Conservation (phyloP, 2,113 vertebrate species). For the Paracanthobrama guichenoti region DNA sequence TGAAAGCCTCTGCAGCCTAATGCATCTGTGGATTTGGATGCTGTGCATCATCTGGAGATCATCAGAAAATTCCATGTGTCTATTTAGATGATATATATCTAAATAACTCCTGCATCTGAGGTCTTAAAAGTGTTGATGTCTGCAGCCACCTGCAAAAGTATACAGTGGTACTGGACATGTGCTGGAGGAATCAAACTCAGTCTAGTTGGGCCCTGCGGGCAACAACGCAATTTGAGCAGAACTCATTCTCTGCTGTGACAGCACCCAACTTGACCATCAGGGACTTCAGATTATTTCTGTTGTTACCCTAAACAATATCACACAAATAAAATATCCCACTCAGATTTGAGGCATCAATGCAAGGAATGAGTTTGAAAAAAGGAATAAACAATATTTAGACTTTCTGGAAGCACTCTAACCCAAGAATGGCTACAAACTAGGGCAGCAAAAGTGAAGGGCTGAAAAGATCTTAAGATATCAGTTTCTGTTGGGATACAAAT, state of each 20-base stretch:
- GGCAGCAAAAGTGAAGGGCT: background rate
- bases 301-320: conserved; percentile 45
- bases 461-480: background rate
- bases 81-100: conserved; percentile 29
- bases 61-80: conserved; percentile 34
- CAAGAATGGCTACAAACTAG: conserved; percentile 8
- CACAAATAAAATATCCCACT: conserved; percentile 25
- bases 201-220: conserved; percentile 31
- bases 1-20: conserved; percentile 30
- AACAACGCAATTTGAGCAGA: background rate
- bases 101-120: conserved; percentile 14
- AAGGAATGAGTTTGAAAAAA: background rate
- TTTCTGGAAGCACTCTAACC: background rate
- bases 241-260: conserved; percentile 30
- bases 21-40: conserved; percentile 45
- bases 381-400: conserved; percentile 11
- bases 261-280: conserved; percentile 37
- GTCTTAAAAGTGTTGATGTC: conserved; percentile 27
- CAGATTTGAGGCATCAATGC: background rate
- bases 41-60: conserved; percentile 33
- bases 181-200: conserved; percentile 8
- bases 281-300: conserved; percentile 46
- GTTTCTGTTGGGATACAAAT: background rate
- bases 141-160: conserved; percentile 20
- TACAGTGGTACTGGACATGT: background rate